Percentiles rank a stretch among this genome's conserved stretches.
phyloP scores from a whole-genome alignment of 2,113 vertebrate species.

The Sander vitreus region DNA sequence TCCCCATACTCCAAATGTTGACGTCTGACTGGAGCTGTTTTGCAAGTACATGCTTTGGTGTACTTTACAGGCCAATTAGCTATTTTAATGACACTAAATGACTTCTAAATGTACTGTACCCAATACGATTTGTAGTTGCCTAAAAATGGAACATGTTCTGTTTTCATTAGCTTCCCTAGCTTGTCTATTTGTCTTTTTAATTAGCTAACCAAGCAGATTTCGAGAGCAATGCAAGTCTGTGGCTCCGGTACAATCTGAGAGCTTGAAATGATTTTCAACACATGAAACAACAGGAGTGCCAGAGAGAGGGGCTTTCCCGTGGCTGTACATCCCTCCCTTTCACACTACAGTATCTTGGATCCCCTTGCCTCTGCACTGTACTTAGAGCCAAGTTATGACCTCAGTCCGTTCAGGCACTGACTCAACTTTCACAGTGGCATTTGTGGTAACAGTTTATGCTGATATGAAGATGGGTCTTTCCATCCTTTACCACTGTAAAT shows the following conservation, averaged over 20 bases:
- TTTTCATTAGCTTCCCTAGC: neutral
- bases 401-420: slow-evolving; percentile 44
- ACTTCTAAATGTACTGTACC: slow-evolving; percentile 23
- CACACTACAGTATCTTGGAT: slow-evolving; percentile 30
- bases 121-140: slow-evolving; percentile 13
- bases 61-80: slow-evolving; percentile 37
- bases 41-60: slow-evolving; percentile 24
- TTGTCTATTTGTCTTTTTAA: slow-evolving; percentile 28
- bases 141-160: slow-evolving; percentile 19
- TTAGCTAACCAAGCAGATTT: slow-evolving; percentile 5
- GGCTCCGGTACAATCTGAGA: slow-evolving; percentile 3
- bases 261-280: neutral
- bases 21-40: neutral
- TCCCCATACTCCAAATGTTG: neutral
- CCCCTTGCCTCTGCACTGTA: slow-evolving; percentile 1
- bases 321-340: slow-evolving; percentile 36
- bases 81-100: slow-evolving; percentile 43
- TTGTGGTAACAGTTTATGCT: slow-evolving; percentile 30
- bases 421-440: slow-evolving; percentile 11
- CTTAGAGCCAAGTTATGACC: slow-evolving; percentile 55
- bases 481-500: slow-evolving; percentile 37
- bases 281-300: slow-evolving; percentile 23
- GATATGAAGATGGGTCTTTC: slow-evolving; percentile 29
- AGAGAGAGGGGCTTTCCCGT: slow-evolving; percentile 56
- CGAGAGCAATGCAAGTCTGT: neutral